A percentile compares a stretch with the other conserved stretches of the same genome.
Conservation (phyloP, 2,797 vertebrate species). For the Galaxias olidus region DNA sequence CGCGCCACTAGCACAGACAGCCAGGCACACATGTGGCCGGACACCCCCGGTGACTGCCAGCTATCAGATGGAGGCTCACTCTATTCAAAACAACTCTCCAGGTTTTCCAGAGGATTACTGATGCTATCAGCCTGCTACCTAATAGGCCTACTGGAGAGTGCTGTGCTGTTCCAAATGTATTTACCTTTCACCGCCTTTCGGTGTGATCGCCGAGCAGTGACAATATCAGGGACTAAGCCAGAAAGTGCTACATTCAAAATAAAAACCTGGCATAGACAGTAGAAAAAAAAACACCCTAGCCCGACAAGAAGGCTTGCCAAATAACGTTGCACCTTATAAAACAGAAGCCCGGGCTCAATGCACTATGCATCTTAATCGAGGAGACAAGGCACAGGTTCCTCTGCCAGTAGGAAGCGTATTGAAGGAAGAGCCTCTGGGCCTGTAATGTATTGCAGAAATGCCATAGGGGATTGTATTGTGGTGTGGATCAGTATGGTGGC, state of each 20-base stretch:
- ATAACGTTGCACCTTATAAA: too few species aligned
- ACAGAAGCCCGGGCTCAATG: too few species aligned
- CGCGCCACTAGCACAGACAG: constrained; percentile 50
- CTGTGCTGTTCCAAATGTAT: constrained; percentile 62
- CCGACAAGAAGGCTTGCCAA: too few species aligned
- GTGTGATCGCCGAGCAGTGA: background rate
- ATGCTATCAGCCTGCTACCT: constrained; percentile 71
- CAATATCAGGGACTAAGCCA: constrained; percentile 40
- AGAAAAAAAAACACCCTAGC: too few species aligned
- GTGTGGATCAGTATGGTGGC: constrained; percentile 47
- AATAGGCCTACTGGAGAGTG: constrained; percentile 55
- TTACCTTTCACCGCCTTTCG: constrained; percentile 44
- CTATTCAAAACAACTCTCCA: constrained; percentile 66
- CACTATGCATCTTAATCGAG: too few species aligned
- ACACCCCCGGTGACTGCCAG: constrained; percentile 61
- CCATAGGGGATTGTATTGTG: constrained; percentile 52
- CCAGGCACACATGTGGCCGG: constrained; percentile 67
- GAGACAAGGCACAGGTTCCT: too few species aligned
- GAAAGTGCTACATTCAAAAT: constrained; percentile 37
- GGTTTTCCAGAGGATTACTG: constrained; percentile 73
- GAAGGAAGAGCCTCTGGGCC: too few species aligned
- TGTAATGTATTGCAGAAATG: background rate
- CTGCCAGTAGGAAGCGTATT: too few species aligned
- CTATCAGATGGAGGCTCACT: constrained; percentile 59
- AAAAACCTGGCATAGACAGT: too few species aligned